Conservation (phyloP, 1,140 invertebrate species). For the Euura saliciscinereae region DNA sequence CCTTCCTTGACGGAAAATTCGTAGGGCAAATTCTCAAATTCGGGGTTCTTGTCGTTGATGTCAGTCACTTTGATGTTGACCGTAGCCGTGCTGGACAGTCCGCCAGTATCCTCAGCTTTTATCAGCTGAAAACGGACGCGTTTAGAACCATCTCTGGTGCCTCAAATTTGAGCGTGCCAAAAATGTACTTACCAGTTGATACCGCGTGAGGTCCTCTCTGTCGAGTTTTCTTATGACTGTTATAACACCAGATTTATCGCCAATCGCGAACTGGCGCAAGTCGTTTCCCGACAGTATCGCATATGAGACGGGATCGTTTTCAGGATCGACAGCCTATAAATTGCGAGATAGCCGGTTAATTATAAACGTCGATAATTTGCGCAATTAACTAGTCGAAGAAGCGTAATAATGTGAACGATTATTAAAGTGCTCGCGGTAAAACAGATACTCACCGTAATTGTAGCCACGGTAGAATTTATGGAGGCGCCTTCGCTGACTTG, state of each 20-base stretch:
- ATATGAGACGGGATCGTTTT: constrained; percentile 86
- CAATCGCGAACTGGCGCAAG: constrained; percentile 82
- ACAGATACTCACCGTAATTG: constrained; percentile 62
- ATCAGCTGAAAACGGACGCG: constrained; percentile 64
- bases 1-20: constrained; percentile 85
- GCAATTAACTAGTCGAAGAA: constrained; percentile 8
- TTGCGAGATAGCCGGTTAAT: background rate
- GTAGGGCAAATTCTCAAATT: constrained; percentile 80
- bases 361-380: constrained; percentile 4
- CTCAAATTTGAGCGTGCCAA: constrained; percentile 19
- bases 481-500: constrained; percentile 87
- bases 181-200: constrained; percentile 72
- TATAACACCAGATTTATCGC: constrained; percentile 80
- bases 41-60: constrained; percentile 88
- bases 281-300: constrained; percentile 87
- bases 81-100: constrained; percentile 79
- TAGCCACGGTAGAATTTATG: constrained; percentile 82
- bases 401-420: constrained; percentile 10
- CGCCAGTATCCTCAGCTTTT: constrained; percentile 85
- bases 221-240: constrained; percentile 84
- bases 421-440: constrained; percentile 12
- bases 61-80: constrained; percentile 89
- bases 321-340: constrained; percentile 80
- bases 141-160: constrained; percentile 16
- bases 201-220: constrained; percentile 83